A percentile compares a stretch with the other conserved stretches of the same genome.
phyloP scores from a whole-genome alignment of 2,797 vertebrate genomes.

The Trachurus trachurus region DNA sequence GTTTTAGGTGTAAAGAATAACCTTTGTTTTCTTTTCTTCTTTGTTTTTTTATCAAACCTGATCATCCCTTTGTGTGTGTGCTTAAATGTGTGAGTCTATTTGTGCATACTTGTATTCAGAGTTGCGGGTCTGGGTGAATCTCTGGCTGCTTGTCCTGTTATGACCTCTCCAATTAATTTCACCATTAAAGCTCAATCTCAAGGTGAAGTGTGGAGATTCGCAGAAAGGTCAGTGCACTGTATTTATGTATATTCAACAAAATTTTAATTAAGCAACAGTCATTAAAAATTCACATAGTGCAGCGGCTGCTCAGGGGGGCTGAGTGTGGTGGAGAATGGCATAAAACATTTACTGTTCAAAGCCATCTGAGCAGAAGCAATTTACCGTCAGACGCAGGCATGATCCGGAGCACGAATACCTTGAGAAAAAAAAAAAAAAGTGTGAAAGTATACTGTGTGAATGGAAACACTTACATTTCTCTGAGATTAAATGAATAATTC shows the following conservation, averaged over 20 bases:
- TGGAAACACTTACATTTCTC: neutral
- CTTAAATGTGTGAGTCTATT: neutral
- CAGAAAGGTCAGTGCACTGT: constrained; percentile 73
- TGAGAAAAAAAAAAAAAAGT: constrained; percentile 13
- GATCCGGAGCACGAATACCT: constrained; percentile 23
- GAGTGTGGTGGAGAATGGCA: constrained; percentile 67
- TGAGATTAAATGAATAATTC: constrained; percentile 17
- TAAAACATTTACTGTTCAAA: constrained; percentile 74
- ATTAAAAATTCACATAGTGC: constrained; percentile 75
- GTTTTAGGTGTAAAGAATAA: constrained; percentile 44
- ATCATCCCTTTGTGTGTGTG: constrained; percentile 36
- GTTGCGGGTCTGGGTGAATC: constrained; percentile 33
- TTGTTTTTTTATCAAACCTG: constrained; percentile 20
- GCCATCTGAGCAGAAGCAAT: constrained; percentile 61
- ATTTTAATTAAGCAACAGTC: constrained; percentile 77
- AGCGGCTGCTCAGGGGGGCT: constrained; percentile 57
- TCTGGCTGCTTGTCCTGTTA: constrained; percentile 50
- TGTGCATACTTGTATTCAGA: neutral
- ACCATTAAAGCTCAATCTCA: constrained; percentile 72
- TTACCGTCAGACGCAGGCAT: constrained; percentile 48
- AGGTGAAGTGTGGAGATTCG: constrained; percentile 71
- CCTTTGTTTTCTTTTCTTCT: constrained; percentile 43
- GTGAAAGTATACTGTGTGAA: neutral
- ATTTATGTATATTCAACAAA: constrained; percentile 80
- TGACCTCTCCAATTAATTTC: constrained; percentile 73